These are phyloP conservation scores for Linnaemya tessellans DNA, from an alignment of 2,888 invertebrate genomes.

Conservation along the genomic window DNA sequence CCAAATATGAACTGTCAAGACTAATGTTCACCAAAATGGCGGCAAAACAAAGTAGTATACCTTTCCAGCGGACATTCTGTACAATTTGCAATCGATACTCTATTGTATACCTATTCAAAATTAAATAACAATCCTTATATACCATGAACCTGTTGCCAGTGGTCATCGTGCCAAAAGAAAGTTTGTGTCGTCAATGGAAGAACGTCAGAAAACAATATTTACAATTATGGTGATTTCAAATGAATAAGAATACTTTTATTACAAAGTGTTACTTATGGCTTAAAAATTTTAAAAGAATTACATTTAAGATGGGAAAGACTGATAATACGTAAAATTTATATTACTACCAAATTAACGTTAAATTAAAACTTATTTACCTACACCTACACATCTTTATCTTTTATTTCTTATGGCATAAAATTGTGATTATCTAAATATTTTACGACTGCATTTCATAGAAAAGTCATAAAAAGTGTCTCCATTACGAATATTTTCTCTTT, in stretches of 20 bases:
- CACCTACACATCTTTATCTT: conserved; percentile 5
- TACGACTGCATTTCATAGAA: conserved; percentile 22
- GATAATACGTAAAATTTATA: conserved; percentile 23
- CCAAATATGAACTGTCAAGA: too few species aligned
- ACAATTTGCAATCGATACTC: too few species aligned
- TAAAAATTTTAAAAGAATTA: too few species aligned
- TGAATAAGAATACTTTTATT: conserved; percentile 15
- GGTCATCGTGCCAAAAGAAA: too few species aligned
- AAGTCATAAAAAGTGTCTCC: conserved; percentile 28
- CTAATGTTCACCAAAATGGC: too few species aligned
- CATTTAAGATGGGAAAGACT: conserved; percentile 12
- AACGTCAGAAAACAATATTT: too few species aligned
- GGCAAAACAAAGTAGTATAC: too few species aligned
- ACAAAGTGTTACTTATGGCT: not conserved
- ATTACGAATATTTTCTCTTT: not conserved
- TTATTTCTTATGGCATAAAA: not conserved
- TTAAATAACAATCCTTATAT: too few species aligned
- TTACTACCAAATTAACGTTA: conserved; percentile 20
- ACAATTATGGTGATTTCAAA: conserved; percentile 5
- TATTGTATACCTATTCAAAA: too few species aligned
- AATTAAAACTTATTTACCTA: conserved; percentile 7
- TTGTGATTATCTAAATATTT: not conserved
- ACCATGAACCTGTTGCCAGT: too few species aligned
- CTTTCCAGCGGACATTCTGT: too few species aligned
- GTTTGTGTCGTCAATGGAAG: too few species aligned